A percentile compares a stretch with the other conserved stretches of the same genome.
Conservation (phyloP, 2,113 vertebrate species). For the Alethe castanea region DNA sequence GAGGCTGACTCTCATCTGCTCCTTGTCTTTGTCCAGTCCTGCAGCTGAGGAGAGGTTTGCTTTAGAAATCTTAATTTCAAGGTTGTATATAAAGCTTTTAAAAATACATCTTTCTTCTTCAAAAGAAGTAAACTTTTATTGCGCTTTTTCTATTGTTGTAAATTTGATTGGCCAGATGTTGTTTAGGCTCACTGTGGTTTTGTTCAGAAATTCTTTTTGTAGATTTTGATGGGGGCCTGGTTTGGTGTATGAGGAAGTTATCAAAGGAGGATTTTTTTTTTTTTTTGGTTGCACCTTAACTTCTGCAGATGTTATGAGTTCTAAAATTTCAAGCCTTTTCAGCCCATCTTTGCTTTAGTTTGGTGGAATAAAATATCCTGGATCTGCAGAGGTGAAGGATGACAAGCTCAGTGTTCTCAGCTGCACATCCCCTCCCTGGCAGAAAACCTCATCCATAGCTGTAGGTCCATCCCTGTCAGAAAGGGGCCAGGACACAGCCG, state of each 20-base stretch:
- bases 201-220: conserved; percentile 59
- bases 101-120: conserved; percentile 73
- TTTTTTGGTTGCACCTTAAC: conserved; percentile 9
- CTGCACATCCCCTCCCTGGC: background rate
- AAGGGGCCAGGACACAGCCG: background rate
- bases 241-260: conserved; percentile 58
- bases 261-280: conserved; percentile 41
- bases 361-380: background rate
- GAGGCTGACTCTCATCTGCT: background rate
- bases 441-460: background rate
- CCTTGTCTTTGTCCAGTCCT: background rate
- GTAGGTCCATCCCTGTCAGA: background rate
- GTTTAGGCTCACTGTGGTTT: conserved; percentile 64
- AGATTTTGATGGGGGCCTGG: conserved; percentile 29
- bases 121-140: conserved; percentile 74
- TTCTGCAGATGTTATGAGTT: conserved; percentile 68
- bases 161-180: conserved; percentile 79
- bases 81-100: conserved; percentile 41
- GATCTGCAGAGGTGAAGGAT: background rate
- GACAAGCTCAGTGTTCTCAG: background rate
- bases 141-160: conserved; percentile 70
- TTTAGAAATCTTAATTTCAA: conserved; percentile 53
- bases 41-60: conserved; percentile 14
- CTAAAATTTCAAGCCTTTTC: conserved; percentile 50
- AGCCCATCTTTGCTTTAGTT: conserved; percentile 33